These are phyloP conservation scores for Dreissena rostriformis DNA, from an alignment of 1,140 invertebrate species.

Conservation along the genomic window DNA sequence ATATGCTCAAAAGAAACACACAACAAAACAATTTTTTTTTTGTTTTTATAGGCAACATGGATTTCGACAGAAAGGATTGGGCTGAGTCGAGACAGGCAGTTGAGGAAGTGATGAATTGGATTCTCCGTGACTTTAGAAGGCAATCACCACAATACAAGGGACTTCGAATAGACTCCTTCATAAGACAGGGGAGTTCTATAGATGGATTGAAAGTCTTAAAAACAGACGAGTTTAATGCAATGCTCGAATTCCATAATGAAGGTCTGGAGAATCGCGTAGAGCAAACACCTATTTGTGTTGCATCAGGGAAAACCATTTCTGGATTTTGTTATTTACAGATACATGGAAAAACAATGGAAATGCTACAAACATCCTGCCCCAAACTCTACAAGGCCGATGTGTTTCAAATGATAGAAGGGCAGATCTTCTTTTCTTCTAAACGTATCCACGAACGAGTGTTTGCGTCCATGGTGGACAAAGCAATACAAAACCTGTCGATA, in stretches of 20 bases:
- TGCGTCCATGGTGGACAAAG: conserved; percentile 26
- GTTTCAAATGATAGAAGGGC: neutral
- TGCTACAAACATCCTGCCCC: conserved; percentile 15
- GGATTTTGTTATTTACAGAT: conserved; percentile 32
- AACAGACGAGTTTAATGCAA: conserved; percentile 36
- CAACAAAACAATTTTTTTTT: no score
- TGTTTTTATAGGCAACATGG: conserved; percentile 37
- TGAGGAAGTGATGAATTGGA: conserved; percentile 15
- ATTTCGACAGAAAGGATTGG: conserved; percentile 31
- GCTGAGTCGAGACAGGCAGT: conserved; percentile 24
- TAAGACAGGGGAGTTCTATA: conserved; percentile 44
- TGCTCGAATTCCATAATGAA: conserved; percentile 33
- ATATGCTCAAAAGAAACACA: no score
- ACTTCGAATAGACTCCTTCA: conserved; percentile 32
- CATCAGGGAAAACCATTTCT: neutral
- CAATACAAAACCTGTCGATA: neutral
- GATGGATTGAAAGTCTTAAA: conserved; percentile 49
- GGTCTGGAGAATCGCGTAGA: conserved; percentile 5
- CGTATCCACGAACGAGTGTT: conserved; percentile 32
- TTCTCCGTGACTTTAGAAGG: conserved; percentile 6
- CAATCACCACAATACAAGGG: conserved; percentile 4
- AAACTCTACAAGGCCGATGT: conserved; percentile 11
- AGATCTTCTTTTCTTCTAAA: conserved; percentile 4
- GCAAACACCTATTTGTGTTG: neutral
- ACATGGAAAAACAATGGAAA: neutral